Conservation (phyloP, 1,140 invertebrate genomes). For the Cydia amplana region DNA sequence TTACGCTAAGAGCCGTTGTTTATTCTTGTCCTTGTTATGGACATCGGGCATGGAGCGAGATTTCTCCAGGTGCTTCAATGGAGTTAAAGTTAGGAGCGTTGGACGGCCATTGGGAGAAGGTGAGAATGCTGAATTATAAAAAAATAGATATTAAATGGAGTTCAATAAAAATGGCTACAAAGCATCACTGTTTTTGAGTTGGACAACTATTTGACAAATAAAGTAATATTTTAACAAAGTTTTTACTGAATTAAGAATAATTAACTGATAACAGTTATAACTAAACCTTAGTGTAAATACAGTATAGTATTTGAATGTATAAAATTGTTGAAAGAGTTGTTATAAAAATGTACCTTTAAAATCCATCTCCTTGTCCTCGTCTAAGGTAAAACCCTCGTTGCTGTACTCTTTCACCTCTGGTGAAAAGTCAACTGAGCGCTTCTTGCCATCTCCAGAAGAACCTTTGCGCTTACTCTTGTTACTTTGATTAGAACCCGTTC, state of each 20-base stretch:
- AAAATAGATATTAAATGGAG: not conserved
- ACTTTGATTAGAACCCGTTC: slow-evolving; percentile 54
- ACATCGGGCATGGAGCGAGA: slow-evolving; percentile 91
- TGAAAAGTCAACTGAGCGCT: slow-evolving; percentile 70
- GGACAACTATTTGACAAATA: too few species aligned
- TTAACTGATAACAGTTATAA: too few species aligned
- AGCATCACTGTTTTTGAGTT: too few species aligned
- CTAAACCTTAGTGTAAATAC: too few species aligned
- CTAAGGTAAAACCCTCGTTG: slow-evolving; percentile 81
- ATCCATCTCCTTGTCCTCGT: slow-evolving; percentile 53
- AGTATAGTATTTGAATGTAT: too few species aligned
- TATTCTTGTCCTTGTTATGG: slow-evolving; percentile 82
- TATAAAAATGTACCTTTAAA: slow-evolving; percentile 38
- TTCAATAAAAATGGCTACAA: not conserved
- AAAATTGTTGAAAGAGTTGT: too few species aligned
- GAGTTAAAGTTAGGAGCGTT: slow-evolving; percentile 76
- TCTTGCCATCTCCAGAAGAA: slow-evolving; percentile 57
- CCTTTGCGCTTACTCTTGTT: slow-evolving; percentile 49
- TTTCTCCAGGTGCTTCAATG: slow-evolving; percentile 84
- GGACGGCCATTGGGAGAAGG: slow-evolving; percentile 53
- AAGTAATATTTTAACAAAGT: too few species aligned
- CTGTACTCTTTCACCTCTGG: slow-evolving; percentile 67
- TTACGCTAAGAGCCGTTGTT: slow-evolving; percentile 85
- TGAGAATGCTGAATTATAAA: slow-evolving; percentile 38
- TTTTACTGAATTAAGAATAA: too few species aligned